Conservation (phyloP, 2,113 vertebrate genomes). For the Daubentonia madagascariensis region DNA sequence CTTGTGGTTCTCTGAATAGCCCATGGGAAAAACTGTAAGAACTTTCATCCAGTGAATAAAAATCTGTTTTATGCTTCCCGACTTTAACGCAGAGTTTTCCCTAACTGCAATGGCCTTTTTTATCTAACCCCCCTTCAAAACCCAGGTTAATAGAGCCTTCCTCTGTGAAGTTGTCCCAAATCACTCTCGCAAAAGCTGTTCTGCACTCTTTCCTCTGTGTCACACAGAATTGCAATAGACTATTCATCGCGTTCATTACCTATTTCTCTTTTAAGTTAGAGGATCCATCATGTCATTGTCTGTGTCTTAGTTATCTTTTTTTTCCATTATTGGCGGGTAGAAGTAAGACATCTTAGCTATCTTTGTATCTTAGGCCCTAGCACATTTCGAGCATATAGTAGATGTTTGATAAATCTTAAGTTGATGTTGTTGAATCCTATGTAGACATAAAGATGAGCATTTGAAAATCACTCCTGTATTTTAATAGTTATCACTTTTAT, state of each 20-base stretch:
- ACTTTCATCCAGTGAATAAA: background rate
- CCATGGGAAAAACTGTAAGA: background rate
- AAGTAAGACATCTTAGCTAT: background rate
- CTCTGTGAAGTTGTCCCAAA: background rate
- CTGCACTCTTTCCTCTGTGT: background rate
- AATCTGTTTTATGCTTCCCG: background rate
- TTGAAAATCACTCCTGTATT: background rate
- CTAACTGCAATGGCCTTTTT: background rate
- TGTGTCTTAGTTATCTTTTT: background rate
- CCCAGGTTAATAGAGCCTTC: background rate
- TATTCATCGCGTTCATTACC: background rate
- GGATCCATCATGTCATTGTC: background rate
- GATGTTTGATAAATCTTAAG: background rate
- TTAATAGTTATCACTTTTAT: background rate
- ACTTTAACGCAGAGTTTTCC: background rate
- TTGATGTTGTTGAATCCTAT: background rate
- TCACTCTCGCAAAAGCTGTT: background rate
- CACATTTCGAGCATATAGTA: background rate
- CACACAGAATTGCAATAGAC: background rate
- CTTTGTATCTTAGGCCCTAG: background rate
- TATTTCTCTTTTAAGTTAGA: background rate
- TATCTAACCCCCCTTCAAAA: background rate
- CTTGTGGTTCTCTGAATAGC: background rate
- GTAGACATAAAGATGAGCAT: background rate
- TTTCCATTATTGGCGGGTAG: no score